A percentile compares a stretch with the other conserved stretches of the same genome.
Evolutionary conservation across 2,113 vertebrate genomes (phyloP).

Genomic region (Aleadryas rufinucha): DNA sequence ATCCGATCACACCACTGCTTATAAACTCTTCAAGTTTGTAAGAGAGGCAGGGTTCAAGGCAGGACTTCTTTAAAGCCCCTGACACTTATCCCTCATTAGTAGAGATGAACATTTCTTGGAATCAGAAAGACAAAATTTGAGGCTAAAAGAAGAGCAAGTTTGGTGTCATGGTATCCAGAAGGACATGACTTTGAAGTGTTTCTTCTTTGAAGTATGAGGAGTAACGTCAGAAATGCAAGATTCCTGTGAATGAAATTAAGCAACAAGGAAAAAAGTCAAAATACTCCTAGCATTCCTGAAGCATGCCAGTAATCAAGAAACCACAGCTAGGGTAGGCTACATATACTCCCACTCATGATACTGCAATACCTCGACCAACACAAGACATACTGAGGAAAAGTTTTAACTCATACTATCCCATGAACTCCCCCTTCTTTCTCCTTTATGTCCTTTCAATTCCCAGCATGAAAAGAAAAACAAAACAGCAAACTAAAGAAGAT

Average conservation of each 20-base stretch:
- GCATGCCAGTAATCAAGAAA: neutral
- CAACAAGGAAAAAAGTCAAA: neutral
- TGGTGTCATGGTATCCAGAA: neutral
- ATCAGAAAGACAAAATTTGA: slow-evolving; percentile 20
- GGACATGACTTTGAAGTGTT: slow-evolving; percentile 31
- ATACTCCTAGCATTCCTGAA: neutral
- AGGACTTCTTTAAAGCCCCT: neutral
- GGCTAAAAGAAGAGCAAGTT: slow-evolving; percentile 7
- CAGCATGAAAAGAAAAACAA: neutral
- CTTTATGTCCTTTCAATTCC: neutral
- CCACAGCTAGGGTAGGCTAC: neutral
- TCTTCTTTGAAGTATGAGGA: slow-evolving; percentile 17
- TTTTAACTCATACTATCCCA: neutral
- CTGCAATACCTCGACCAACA: neutral
- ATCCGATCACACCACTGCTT: neutral
- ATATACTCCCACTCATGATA: neutral
- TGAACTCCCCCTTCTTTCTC: neutral
- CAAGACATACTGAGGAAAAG: neutral
- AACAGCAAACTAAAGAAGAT: neutral
- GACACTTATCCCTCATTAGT: slow-evolving; percentile 32
- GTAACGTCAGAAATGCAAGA: neutral
- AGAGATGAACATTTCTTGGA: neutral
- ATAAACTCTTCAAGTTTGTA: neutral
- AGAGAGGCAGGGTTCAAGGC: neutral
- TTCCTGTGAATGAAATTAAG: slow-evolving; percentile 10